phyloP scores from a whole-genome alignment of 2,797 vertebrate genomes.

The Typhlichthys subterraneus region DNA sequence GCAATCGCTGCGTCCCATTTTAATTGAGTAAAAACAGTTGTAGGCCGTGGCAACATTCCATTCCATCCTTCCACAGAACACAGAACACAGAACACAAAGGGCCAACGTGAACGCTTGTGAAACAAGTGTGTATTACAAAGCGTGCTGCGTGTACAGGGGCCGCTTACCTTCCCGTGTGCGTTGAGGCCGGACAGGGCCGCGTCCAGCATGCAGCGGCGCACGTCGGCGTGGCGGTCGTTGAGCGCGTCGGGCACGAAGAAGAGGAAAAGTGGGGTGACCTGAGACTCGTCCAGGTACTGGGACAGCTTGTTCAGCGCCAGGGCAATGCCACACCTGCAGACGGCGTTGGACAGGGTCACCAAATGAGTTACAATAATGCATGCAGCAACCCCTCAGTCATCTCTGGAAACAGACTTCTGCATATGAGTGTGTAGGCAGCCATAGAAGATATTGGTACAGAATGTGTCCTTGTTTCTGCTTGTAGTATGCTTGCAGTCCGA shows the following conservation, averaged over 20 bases:
- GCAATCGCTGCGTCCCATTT: too few species aligned
- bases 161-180: constrained; percentile 91
- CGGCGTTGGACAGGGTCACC: neutral
- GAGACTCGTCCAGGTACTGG: constrained; percentile 87
- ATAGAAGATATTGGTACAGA: too few species aligned
- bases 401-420: too few species aligned
- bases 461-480: too few species aligned
- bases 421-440: too few species aligned
- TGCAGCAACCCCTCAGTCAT: too few species aligned
- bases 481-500: too few species aligned
- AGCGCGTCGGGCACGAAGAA: constrained; percentile 97
- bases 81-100: neutral
- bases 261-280: constrained; percentile 95
- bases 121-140: neutral
- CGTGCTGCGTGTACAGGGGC: neutral
- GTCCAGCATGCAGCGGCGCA: constrained; percentile 95
- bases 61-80: too few species aligned
- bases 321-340: constrained; percentile 92
- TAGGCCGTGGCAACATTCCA: neutral
- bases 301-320: constrained; percentile 93
- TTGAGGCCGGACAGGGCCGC: constrained; percentile 94
- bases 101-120: neutral
- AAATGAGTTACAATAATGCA: too few species aligned
- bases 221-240: constrained; percentile 91
- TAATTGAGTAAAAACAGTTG: neutral